Evolutionary conservation across 2,888 invertebrate genomes (phyloP).

Genomic region (Seira sanloemensis): DNA sequence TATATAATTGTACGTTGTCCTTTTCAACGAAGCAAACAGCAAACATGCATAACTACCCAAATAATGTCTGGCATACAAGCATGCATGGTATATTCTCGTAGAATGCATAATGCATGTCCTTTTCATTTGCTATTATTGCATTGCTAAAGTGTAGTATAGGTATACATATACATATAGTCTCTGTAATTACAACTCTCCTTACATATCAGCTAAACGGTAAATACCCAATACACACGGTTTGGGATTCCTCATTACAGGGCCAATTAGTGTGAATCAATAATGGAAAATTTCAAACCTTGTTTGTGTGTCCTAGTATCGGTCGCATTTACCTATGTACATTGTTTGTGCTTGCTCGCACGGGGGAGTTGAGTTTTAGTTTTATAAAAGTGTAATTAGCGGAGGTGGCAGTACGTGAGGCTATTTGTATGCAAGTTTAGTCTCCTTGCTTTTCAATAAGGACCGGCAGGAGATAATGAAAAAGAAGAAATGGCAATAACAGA

Average conservation of each 20-base stretch:
- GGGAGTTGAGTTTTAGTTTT: background rate
- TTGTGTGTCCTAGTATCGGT: background rate
- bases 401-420: background rate
- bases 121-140: too few relatives aligned
- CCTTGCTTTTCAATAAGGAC: too few relatives aligned
- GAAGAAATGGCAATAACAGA: too few relatives aligned
- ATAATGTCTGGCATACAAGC: too few relatives aligned
- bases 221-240: too few relatives aligned
- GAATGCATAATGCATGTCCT: too few relatives aligned
- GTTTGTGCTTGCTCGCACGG: background rate
- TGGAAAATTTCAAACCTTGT: background rate
- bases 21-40: too few relatives aligned
- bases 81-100: too few relatives aligned
- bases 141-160: too few relatives aligned
- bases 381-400: background rate
- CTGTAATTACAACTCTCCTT: too few relatives aligned
- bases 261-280: constrained; percentile 58
- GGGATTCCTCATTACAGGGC: constrained; percentile 48
- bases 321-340: constrained; percentile 2
- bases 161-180: background rate
- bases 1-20: background rate
- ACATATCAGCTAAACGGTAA: too few relatives aligned
- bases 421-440: background rate
- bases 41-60: constrained; percentile 7
- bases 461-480: too few relatives aligned